Percentiles rank a stretch among this genome's conserved stretches.
Conservation (phyloP, 2,113 vertebrate species). For the Semnornis frantzii region DNA sequence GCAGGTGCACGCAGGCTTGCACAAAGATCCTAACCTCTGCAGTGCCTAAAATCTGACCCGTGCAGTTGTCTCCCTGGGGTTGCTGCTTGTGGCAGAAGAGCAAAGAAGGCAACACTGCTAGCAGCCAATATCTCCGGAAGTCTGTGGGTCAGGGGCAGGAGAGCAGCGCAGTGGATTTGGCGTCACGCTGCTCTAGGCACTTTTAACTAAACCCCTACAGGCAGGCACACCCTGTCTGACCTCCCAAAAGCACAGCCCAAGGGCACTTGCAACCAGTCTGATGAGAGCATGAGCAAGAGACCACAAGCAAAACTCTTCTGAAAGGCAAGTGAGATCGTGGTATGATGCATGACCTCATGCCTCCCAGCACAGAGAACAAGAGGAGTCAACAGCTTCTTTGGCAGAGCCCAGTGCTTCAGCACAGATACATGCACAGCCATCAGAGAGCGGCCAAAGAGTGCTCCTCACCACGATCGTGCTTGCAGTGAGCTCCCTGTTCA, state of each 20-base stretch:
- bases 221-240: neutral
- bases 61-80: neutral
- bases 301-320: neutral
- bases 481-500: neutral
- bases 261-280: neutral
- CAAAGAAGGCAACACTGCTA: neutral
- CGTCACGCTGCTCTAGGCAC: neutral
- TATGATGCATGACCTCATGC: fast-evolving
- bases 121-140: neutral
- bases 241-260: neutral
- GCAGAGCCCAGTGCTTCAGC: neutral
- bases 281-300: fast-evolving
- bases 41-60: neutral
- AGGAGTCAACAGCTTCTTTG: neutral
- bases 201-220: neutral
- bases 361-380: fast-evolving
- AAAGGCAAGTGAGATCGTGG: neutral
- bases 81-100: neutral
- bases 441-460: neutral
- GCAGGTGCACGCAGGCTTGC: fast-evolving
- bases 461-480: fast-evolving
- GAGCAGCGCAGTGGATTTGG: neutral
- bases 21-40: neutral
- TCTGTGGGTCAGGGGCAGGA: fast-evolving
- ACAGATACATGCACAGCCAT: fast-evolving